Conservation (phyloP, 2,888 invertebrate genomes). For the Tetanocera ferruginea region DNA sequence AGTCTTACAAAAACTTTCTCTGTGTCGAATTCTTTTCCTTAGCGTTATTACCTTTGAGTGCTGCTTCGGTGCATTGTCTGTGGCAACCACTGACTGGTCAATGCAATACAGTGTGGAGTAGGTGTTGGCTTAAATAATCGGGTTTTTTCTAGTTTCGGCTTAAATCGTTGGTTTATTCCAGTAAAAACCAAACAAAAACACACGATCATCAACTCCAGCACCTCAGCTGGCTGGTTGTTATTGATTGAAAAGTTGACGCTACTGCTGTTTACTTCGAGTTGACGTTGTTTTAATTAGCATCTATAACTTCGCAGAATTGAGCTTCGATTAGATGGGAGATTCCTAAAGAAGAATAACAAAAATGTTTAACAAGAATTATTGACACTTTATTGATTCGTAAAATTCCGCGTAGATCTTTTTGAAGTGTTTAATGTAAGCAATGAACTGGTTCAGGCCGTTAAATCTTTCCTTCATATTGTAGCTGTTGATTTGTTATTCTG, state of each 20-base stretch:
- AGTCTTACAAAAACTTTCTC: no score
- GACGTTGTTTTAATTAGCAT: background rate
- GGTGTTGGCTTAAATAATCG: background rate
- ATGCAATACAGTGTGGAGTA: background rate
- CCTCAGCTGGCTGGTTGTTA: background rate
- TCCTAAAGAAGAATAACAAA: no score
- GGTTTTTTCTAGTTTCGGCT: background rate
- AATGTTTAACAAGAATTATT: no score
- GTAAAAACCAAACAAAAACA: background rate
- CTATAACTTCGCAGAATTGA: no score
- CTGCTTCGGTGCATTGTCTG: background rate
- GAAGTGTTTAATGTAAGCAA: background rate
- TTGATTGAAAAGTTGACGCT: background rate
- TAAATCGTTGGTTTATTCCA: slow-evolving; percentile 3
- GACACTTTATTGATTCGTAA: no score
- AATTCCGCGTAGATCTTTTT: no score
- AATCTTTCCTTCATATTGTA: no score
- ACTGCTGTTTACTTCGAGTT: background rate
- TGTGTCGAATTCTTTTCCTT: no score
- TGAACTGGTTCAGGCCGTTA: background rate
- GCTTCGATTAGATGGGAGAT: no score
- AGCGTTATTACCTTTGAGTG: background rate
- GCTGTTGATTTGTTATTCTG: no score
- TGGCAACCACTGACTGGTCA: background rate
- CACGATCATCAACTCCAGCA: background rate